Evolutionary conservation across 2,113 vertebrate species (phyloP), one percentile per base, ranked within the genome.

Genomic region (Fregetta grallaria): DNA sequence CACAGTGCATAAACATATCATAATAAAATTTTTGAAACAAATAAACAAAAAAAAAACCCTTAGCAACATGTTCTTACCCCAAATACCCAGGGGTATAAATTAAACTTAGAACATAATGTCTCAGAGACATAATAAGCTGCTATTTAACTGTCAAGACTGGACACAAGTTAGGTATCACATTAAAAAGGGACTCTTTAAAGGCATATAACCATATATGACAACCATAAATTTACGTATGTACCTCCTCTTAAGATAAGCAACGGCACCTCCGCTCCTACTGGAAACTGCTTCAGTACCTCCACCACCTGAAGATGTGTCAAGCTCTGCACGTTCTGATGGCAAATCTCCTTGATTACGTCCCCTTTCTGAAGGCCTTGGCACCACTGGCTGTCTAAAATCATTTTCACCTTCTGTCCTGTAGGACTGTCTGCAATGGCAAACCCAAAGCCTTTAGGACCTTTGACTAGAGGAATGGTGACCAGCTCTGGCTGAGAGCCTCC

Each of bases 341-440:
- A 99, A 88, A 99, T 99, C 97, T 99, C 99, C 97, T 99, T 99
- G 97, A 99, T 99, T 23, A 99, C 98, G 1, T 99, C 99, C 10
- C 99, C 99, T 88, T 99, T 99, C 95, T 99, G 98, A 88, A 99
- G 97, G 72, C 99, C 99, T 22, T 99, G 99, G 96, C 99, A 99
- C 99, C 99, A 99, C 98, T 99, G 99, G 27, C 99, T 99, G 40
- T 99, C 99, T 97, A 99, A 96, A 97, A 99, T 99, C 99, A 99
- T 99, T 97, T 99, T 99, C 90, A 99, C 99, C 97, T 99, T 99
- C 92, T 99, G 99, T 27, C 99, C 99, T 26, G 99, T 97, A 10
- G 99, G 99, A 86, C 99, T 99, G 94, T 99, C 99, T 2, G 99
- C 99, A 47, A 99, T 99, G 78, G 99, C 99, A 76, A 99, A 99